Evolutionary conservation across 2,888 invertebrate species (phyloP).

Genomic region (Xestia sexstrigata): DNA sequence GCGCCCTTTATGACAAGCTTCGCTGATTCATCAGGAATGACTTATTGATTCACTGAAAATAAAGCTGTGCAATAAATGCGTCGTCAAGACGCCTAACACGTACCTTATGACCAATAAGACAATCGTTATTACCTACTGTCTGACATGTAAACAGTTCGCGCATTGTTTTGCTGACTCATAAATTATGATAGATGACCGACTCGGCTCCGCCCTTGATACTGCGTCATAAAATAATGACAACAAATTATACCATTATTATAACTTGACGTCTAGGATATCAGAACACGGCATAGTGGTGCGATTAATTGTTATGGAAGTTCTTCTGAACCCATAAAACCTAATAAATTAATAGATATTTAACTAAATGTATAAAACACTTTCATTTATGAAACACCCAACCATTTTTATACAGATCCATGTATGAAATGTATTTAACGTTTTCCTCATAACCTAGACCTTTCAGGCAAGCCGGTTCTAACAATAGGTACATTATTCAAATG

Average conservation of each 20-base stretch:
- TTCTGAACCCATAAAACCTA: constrained; percentile 19
- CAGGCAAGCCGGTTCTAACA: constrained; percentile 53
- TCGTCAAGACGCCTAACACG: constrained; percentile 71
- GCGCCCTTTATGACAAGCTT: constrained; percentile 41
- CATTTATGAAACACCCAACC: constrained; percentile 56
- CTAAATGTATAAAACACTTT: too few species aligned
- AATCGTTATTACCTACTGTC: constrained; percentile 69
- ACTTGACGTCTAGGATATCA: constrained; percentile 67
- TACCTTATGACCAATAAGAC: constrained; percentile 72
- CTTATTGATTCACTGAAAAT: constrained; percentile 70
- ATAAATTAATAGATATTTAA: too few species aligned
- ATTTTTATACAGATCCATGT: constrained; percentile 45
- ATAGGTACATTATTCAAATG: constrained; percentile 62
- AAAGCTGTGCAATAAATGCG: constrained; percentile 67
- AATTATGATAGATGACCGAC: constrained; percentile 77
- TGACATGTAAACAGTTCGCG: constrained; percentile 66
- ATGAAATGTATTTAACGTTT: constrained; percentile 43
- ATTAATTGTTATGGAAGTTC: constrained; percentile 58
- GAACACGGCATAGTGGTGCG: constrained; percentile 64
- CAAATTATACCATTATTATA: constrained; percentile 79
- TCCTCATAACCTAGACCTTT: constrained; percentile 61
- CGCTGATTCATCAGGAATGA: constrained; percentile 70
- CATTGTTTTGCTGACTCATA: constrained; percentile 78
- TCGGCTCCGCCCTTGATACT: constrained; percentile 75
- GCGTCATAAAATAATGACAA: constrained; percentile 80